Evolutionary conservation across 2,113 vertebrate genomes (phyloP).

Genomic region (Silurus asotus): DNA sequence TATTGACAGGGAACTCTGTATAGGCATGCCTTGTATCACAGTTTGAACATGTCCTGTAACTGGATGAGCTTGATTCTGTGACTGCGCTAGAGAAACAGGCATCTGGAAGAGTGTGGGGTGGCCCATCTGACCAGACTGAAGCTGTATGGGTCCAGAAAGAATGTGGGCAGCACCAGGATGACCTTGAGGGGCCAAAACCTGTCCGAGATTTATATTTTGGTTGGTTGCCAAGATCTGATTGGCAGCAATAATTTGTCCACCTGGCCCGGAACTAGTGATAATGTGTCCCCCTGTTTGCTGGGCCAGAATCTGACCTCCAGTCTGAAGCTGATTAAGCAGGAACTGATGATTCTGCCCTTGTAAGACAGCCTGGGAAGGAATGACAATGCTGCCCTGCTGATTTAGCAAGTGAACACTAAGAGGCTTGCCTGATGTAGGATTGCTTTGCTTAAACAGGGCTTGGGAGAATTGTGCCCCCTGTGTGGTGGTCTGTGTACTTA

Average conservation of each 20-base stretch:
- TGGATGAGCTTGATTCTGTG: conserved; percentile 77
- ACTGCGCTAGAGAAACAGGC: conserved; percentile 84
- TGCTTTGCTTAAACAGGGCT: conserved; percentile 77
- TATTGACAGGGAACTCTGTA: conserved; percentile 86
- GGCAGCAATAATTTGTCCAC: conserved; percentile 84
- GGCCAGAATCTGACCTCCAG: conserved; percentile 85
- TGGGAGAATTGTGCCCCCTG: conserved; percentile 78
- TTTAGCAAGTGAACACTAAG: conserved; percentile 92
- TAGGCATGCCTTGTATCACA: conserved; percentile 87
- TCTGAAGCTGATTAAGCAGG: conserved; percentile 82
- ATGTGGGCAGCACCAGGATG: conserved; percentile 86
- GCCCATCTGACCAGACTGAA: conserved; percentile 86
- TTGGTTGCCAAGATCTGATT: conserved; percentile 92
- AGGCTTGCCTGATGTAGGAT: conserved; percentile 81
- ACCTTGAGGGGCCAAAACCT: conserved; percentile 83
- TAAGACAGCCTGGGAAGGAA: conserved; percentile 87
- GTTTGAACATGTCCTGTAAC: conserved; percentile 75
- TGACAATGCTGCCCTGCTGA: conserved; percentile 90
- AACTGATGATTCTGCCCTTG: conserved; percentile 91
- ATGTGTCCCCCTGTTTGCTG: conserved; percentile 82
- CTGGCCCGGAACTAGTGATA: conserved; percentile 82
- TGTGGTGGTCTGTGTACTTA: conserved; percentile 77
- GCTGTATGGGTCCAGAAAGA: conserved; percentile 85
- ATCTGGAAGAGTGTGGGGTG: conserved; percentile 89
- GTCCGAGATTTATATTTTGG: conserved; percentile 90